Conservation (phyloP, 1,140 invertebrate species). For the Periplaneta americana region DNA sequence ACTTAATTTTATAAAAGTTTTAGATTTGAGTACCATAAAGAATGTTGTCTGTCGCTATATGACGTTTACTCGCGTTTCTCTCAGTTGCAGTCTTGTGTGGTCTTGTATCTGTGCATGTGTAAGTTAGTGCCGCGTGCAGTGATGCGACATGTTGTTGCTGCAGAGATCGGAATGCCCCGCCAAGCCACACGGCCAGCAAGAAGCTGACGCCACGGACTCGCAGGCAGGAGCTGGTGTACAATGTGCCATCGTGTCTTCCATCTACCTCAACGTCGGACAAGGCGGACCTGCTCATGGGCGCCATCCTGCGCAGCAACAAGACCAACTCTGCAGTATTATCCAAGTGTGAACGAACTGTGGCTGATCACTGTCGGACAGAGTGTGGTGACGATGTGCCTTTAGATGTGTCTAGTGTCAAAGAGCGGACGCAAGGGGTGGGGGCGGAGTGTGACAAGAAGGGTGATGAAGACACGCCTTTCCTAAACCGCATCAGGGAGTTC, state of each 20-base stretch:
- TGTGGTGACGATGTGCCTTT: not conserved
- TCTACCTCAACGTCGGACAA: constrained; percentile 30
- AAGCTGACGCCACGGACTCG: not conserved
- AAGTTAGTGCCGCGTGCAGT: not conserved
- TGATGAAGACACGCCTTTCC: not conserved
- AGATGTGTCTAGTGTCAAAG: not conserved
- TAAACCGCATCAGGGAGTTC: not conserved
- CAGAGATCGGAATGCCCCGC: constrained; percentile 11
- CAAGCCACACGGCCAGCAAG: constrained; percentile 1
- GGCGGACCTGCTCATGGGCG: constrained; percentile 46
- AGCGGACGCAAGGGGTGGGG: not conserved
- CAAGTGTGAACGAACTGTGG: not conserved
- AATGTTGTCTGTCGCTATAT: too few species aligned
- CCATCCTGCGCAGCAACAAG: constrained; percentile 34
- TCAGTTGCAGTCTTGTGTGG: too few species aligned
- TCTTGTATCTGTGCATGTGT: too few species aligned
- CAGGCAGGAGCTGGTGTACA: not conserved
- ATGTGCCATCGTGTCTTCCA: not conserved
- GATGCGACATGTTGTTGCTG: not conserved
- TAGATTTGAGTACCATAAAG: too few species aligned
- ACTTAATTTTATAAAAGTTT: too few species aligned
- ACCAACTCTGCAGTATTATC: not conserved
- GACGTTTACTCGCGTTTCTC: too few species aligned
- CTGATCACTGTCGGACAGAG: not conserved
- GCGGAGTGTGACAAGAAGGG: not conserved